Base-by-base conservation (phyloP, 2,888 invertebrate genomes). In the Chrysolina oricalcia region DNA sequence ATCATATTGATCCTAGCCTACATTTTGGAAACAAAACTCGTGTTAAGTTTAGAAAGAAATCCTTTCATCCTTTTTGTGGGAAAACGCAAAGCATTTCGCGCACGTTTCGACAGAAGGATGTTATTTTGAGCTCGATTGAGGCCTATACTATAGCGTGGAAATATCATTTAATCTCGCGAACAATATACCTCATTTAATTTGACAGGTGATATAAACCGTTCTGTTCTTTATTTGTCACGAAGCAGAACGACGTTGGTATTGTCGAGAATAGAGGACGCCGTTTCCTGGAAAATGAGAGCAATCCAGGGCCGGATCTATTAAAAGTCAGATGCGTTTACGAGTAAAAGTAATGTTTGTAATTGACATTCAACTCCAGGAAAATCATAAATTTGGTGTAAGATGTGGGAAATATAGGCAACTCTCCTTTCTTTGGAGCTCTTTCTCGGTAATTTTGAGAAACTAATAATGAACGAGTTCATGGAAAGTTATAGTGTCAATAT, bases 171-270 rank as follows among this genome's bases (percentile, higher is more conserved):
- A 75, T 75, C 59, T 64, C 67, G 43, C 62, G 71, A 71, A 73
- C 71, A 64, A 74, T 73, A 76, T 65, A 74, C 62, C 71, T 73
- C 72, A 72, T 77, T 77, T 77, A 74, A 77, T 77, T 69, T 74
- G 77, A 74, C 77, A 77, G 77, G 73, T 77, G 74, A 74, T 68
- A 77, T 74, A 74, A 74, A 72, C 77, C 69, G 74, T 77, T 74
- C 74, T 74, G 72, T 62, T 74, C 71, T 68, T 74, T 76, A 74
- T 76, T 76, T 76, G 76, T 76, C 74, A 66, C 50, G 66, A 53
- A 64, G 50, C 59, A 35, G 64, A 67, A 35, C 62, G 63, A 53
- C 68, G 50, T 73, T 43, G 19, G 19, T 63, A 68, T 59, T 50
- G 67, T 50, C 62, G 62, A 40, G 62, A 72, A 48, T 46, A 62